phyloP scores from a whole-genome alignment of 1,140 invertebrate species.

The Tetramorium simillimum region DNA sequence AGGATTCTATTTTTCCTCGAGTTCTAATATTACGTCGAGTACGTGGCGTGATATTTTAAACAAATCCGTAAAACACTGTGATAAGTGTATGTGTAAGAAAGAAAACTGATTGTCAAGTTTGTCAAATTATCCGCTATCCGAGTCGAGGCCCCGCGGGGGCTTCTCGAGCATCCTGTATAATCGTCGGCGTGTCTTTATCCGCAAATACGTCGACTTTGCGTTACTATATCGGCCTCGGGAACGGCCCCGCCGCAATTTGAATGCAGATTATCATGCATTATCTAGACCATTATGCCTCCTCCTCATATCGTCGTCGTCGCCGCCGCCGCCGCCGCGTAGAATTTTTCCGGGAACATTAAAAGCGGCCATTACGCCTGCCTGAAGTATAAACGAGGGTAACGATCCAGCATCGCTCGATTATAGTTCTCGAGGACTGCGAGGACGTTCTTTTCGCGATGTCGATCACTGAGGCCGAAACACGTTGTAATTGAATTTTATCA shows the following conservation, averaged over 20 bases:
- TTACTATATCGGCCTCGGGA: slow-evolving; percentile 10
- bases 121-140: neutral
- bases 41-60: neutral
- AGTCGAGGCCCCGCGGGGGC: neutral
- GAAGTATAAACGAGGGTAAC: slow-evolving; percentile 45
- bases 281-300: slow-evolving; percentile 51
- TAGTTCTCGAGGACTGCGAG: slow-evolving; percentile 13
- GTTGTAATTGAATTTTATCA: slow-evolving; percentile 54
- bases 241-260: slow-evolving; percentile 44
- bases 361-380: slow-evolving; percentile 41
- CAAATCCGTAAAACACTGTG: neutral
- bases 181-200: neutral
- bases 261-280: slow-evolving; percentile 55
- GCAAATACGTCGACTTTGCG: slow-evolving; percentile 35
- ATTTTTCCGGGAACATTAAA: slow-evolving; percentile 55
- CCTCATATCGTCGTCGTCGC: slow-evolving; percentile 33
- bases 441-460: slow-evolving; percentile 42
- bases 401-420: slow-evolving; percentile 41
- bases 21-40: neutral
- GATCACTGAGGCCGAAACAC: slow-evolving; percentile 43
- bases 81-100: too few species aligned
- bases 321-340: slow-evolving; percentile 36
- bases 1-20: neutral
- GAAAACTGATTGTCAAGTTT: neutral
- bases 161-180: slow-evolving; percentile 2